These are phyloP conservation scores for Pelecanus crispus DNA, from an alignment of 2,113 vertebrate genomes.

Conservation along the genomic window DNA sequence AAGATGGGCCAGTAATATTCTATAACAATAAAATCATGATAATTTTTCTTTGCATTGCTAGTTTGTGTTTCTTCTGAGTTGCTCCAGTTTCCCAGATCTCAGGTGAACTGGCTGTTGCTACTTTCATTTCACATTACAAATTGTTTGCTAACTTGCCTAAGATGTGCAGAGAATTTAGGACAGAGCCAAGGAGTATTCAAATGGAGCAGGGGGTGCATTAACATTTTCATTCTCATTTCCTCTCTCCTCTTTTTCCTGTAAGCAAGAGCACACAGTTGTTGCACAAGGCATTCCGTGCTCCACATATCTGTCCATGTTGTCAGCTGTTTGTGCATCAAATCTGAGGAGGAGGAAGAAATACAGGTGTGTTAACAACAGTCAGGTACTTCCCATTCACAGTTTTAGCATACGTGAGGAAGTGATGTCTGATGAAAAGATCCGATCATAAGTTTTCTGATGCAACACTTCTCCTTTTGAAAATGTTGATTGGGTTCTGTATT, in stretches of 20 bases:
- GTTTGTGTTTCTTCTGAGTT: neutral
- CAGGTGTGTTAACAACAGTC: neutral
- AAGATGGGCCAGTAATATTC: neutral
- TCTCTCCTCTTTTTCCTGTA: neutral
- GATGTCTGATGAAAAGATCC: neutral
- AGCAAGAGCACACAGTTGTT: neutral
- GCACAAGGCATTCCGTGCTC: conserved; percentile 10
- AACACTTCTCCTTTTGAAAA: neutral
- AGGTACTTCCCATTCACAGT: conserved; percentile 8
- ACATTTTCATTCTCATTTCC: neutral
- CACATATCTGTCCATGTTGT: conserved; percentile 22
- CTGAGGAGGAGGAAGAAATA: conserved; percentile 42
- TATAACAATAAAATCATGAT: neutral
- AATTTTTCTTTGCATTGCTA: neutral
- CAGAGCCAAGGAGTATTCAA: neutral
- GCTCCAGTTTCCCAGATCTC: neutral
- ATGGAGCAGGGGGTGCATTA: neutral
- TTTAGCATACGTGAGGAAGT: neutral
- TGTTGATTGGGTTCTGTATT: conserved; percentile 5
- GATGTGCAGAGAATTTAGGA: neutral
- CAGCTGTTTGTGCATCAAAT: conserved; percentile 23
- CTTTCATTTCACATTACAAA: neutral
- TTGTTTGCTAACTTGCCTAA: neutral
- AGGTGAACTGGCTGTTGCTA: neutral
- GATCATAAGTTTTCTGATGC: conserved; percentile 26